These are phyloP conservation scores for Lymantria monacha DNA, from an alignment of 2,888 invertebrate species.

Conservation along the genomic window DNA sequence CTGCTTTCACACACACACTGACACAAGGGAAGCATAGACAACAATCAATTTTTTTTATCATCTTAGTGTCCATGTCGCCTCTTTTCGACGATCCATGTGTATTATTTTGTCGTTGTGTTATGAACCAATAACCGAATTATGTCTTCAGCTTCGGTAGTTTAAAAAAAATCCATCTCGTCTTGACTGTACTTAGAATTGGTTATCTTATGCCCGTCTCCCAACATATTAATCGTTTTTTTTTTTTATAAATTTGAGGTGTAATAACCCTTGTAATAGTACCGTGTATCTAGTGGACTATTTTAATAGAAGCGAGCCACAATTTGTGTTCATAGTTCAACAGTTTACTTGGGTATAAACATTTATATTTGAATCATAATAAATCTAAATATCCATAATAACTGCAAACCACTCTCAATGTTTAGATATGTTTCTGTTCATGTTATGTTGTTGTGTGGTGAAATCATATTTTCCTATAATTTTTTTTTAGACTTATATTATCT, in stretches of 20 bases:
- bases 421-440: constrained; percentile 46
- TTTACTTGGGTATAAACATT: constrained; percentile 58
- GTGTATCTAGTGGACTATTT: constrained; percentile 61
- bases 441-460: constrained; percentile 72
- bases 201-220: constrained; percentile 39
- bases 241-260: constrained; percentile 48
- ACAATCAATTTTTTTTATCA: constrained; percentile 57
- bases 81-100: constrained; percentile 46
- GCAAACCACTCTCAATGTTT: constrained; percentile 53
- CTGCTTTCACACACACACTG: constrained; percentile 82
- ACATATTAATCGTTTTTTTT: constrained; percentile 61
- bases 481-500: constrained; percentile 57
- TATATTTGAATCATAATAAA: constrained; percentile 65
- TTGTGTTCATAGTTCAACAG: constrained; percentile 78
- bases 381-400: constrained; percentile 64
- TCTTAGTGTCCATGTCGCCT: constrained; percentile 47
- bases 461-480: constrained; percentile 61
- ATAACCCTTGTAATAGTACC: constrained; percentile 59
- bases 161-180: constrained; percentile 34
- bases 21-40: constrained; percentile 70
- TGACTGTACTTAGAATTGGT: constrained; percentile 53
- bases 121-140: constrained; percentile 48
- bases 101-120: constrained; percentile 34
- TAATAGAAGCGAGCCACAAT: constrained; percentile 71
- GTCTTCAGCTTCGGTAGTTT: constrained; percentile 31